Percentiles rank a stretch among this genome's conserved stretches.
phyloP scores from a whole-genome alignment of 1,140 invertebrate species.

The Zeugodacus cucurbitae region DNA sequence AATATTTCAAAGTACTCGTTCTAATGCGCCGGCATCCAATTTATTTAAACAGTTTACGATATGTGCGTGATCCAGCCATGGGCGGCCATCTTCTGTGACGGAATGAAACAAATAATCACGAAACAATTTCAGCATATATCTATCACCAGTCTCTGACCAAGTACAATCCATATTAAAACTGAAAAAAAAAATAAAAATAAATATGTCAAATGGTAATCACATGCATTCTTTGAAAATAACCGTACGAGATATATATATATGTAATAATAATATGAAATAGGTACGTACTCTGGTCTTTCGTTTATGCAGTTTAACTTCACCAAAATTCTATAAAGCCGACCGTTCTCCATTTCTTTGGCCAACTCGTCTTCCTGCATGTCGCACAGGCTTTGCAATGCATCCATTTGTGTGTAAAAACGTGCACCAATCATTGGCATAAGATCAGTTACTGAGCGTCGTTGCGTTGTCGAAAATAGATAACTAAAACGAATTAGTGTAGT shows the following conservation, averaged over 20 bases:
- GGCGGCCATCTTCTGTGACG: conserved; percentile 89
- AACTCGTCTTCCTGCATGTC: conserved; percentile 93
- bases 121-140: conserved; percentile 98
- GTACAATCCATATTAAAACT: conserved; percentile 91
- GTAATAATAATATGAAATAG: background rate
- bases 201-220: background rate
- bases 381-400: conserved; percentile 85
- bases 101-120: conserved; percentile 97
- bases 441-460: conserved; percentile 89
- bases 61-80: conserved; percentile 97
- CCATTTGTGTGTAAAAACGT: conserved; percentile 94
- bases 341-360: conserved; percentile 94
- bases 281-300: conserved; percentile 89
- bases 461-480: conserved; percentile 79
- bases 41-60: conserved; percentile 95
- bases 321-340: conserved; percentile 88
- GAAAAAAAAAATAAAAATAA: background rate
- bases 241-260: background rate
- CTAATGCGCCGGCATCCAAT: conserved; percentile 86
- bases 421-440: conserved; percentile 99
- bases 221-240: background rate
- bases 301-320: conserved; percentile 92
- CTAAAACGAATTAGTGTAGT: conserved; percentile 63
- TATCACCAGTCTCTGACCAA: conserved; percentile 97
- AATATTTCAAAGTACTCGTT: conserved; percentile 74